These are phyloP conservation scores for Sogatella furcifera DNA, from an alignment of 1,140 invertebrate genomes.

Conservation along the genomic window DNA sequence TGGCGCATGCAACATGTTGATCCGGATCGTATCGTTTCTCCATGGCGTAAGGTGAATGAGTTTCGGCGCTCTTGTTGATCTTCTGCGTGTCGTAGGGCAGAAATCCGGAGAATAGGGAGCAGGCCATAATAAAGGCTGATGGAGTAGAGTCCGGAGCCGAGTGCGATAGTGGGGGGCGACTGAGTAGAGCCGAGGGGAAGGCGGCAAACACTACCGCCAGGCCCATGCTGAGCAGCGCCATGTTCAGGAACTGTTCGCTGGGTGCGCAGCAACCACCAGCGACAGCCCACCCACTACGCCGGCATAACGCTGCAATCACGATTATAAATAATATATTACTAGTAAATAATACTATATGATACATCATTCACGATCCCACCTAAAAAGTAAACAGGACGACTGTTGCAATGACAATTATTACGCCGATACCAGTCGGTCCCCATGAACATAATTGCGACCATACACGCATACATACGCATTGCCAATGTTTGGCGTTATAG, in stretches of 20 bases:
- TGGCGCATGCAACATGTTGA: conserved; percentile 77
- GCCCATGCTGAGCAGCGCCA: conserved; percentile 93
- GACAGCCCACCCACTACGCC: conserved; percentile 89
- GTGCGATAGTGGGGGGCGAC: conserved; percentile 77
- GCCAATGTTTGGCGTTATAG: too few relatives aligned
- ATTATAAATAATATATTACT: background rate
- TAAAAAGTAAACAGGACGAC: too few relatives aligned
- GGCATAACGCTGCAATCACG: conserved; percentile 48
- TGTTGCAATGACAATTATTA: too few relatives aligned
- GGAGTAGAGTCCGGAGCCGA: conserved; percentile 86
- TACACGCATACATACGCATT: too few relatives aligned
- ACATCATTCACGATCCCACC: too few relatives aligned
- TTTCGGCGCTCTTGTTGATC: conserved; percentile 80
- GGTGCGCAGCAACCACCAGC: conserved; percentile 90
- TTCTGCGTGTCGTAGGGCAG: conserved; percentile 92
- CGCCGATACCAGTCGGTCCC: too few relatives aligned
- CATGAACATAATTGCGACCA: too few relatives aligned
- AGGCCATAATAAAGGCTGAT: conserved; percentile 90
- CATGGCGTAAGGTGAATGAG: conserved; percentile 53
- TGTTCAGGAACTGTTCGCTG: conserved; percentile 89
- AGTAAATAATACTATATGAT: too few relatives aligned
- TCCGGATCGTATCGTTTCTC: conserved; percentile 82
- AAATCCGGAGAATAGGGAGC: conserved; percentile 83
- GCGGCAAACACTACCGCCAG: conserved; percentile 90
- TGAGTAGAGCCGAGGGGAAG: conserved; percentile 76